Percentiles rank a stretch among this genome's conserved stretches.
Conservation (phyloP, 2,797 vertebrate species). For the Synaphobranchus kaupii region DNA sequence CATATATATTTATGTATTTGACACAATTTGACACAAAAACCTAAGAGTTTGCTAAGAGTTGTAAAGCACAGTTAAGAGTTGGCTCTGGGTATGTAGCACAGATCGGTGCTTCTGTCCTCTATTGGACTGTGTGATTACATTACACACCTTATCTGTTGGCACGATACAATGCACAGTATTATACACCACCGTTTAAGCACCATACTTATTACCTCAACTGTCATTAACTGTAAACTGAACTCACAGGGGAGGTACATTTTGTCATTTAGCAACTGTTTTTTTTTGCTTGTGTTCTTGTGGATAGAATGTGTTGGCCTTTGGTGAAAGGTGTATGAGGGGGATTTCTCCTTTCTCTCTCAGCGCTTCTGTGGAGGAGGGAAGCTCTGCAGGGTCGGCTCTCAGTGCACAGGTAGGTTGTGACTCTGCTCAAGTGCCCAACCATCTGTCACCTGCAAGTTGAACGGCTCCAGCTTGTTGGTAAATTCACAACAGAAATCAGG, state of each 20-base stretch:
- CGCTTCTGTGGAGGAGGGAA: constrained; percentile 85
- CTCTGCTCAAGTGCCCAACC: neutral
- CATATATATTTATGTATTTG: neutral
- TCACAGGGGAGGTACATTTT: neutral
- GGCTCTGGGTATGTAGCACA: neutral
- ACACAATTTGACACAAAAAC: neutral
- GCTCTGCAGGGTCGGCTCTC: constrained; percentile 76
- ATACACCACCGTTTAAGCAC: no score
- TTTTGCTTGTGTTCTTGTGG: neutral
- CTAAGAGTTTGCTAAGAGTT: no score
- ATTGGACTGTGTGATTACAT: no score
- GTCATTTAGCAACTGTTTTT: neutral
- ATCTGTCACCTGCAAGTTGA: neutral
- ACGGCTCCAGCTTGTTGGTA: no score
- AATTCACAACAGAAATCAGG: no score
- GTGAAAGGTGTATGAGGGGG: neutral
- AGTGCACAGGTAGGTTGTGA: constrained; percentile 82
- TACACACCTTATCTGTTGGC: no score
- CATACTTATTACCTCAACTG: no score
- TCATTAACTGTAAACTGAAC: neutral
- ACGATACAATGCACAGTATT: no score
- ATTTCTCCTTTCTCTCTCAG: constrained; percentile 59
- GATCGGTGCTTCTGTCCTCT: neutral
- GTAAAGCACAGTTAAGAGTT: neutral
- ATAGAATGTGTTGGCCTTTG: neutral